Evolutionary conservation across 2,888 invertebrate genomes (phyloP).

Genomic region (Tetrapedia diversipes): DNA sequence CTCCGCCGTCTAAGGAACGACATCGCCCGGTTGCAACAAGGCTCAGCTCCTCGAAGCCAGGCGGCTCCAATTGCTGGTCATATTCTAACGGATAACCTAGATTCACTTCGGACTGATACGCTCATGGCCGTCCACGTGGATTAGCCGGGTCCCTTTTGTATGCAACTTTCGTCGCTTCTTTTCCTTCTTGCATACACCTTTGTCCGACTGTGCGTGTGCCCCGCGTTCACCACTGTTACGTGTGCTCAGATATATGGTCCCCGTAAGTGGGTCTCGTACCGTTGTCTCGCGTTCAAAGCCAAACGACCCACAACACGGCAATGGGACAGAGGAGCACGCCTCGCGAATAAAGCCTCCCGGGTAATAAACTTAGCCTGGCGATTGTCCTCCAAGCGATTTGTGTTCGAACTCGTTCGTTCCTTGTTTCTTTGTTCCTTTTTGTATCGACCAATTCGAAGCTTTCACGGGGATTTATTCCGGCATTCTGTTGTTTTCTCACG

Average conservation of each 20-base stretch:
- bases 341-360: constrained; percentile 17
- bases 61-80: constrained; percentile 65
- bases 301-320: constrained; percentile 13
- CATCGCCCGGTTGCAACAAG: not conserved
- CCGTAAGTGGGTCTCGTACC: constrained; percentile 64
- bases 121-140: constrained; percentile 66
- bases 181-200: constrained; percentile 63
- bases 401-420: no score
- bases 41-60: no score
- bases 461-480: no score
- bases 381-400: not conserved
- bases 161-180: constrained; percentile 78
- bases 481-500: no score
- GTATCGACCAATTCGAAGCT: no score
- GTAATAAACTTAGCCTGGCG: not conserved
- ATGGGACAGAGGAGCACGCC: constrained; percentile 9
- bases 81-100: constrained; percentile 80
- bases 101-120: constrained; percentile 74
- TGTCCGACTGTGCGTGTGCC: constrained; percentile 62
- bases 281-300: constrained; percentile 46
- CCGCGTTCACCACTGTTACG: constrained; percentile 31
- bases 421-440: no score
- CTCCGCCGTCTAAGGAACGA: no score
- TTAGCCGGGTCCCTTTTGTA: constrained; percentile 74
- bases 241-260: constrained; percentile 13